Conservation (phyloP, 2,113 vertebrate species). For the Monarcha castaneiventris region DNA sequence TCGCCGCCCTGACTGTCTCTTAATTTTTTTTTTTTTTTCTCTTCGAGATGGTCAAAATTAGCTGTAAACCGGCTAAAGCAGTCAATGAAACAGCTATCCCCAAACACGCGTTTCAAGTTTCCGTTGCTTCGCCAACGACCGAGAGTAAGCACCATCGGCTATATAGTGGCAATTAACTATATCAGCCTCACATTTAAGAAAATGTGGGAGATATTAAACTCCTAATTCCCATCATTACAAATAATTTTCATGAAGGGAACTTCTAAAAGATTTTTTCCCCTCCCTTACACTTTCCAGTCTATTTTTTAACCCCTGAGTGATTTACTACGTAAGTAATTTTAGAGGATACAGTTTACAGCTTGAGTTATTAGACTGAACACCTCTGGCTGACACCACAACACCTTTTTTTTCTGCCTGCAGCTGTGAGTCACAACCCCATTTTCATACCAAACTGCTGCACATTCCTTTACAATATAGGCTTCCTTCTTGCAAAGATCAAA, state of each 20-base stretch:
- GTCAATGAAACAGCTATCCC: neutral
- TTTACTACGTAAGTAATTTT: slow-evolving; percentile 79
- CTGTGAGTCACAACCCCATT: slow-evolving; percentile 76
- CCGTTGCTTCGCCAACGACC: neutral
- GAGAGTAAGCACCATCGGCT: neutral
- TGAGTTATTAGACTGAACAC: slow-evolving; percentile 81
- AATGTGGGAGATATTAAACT: slow-evolving; percentile 39
- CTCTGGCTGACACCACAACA: slow-evolving; percentile 78
- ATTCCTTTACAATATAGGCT: slow-evolving; percentile 78
- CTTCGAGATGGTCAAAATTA: neutral
- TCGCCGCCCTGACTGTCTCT: neutral
- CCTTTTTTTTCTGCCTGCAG: slow-evolving; percentile 77
- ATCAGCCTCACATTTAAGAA: slow-evolving; percentile 27
- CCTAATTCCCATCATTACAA: slow-evolving; percentile 55
- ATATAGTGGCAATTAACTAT: slow-evolving; percentile 17
- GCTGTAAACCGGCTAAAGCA: neutral
- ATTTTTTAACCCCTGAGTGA: slow-evolving; percentile 72
- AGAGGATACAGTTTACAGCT: slow-evolving; percentile 80
- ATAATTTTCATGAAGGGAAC: slow-evolving; percentile 43
- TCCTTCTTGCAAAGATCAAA: slow-evolving; percentile 78
- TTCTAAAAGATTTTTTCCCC: slow-evolving; percentile 24
- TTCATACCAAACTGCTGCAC: slow-evolving; percentile 68
- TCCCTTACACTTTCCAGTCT: slow-evolving; percentile 51
- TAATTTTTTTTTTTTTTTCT: neutral
- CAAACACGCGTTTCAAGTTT: neutral